phyloP scores from a whole-genome alignment of 2,797 vertebrate genomes.

The Neosilurus hyrtlii region DNA sequence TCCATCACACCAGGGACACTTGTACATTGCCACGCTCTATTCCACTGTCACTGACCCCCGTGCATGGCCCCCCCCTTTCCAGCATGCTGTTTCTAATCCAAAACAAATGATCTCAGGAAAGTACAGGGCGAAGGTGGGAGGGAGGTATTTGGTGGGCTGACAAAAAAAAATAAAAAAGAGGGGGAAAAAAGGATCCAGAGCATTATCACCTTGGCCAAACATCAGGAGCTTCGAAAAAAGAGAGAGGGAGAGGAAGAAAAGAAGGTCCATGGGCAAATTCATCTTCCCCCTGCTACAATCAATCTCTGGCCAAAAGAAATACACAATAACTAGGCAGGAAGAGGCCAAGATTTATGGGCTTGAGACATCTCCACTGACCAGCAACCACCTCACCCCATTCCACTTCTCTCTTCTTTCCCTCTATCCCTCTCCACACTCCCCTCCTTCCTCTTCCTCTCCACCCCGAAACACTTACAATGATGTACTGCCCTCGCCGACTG shows the following conservation, averaged over 20 bases:
- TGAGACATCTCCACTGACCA: slow-evolving; percentile 96
- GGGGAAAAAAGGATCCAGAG: slow-evolving; percentile 56
- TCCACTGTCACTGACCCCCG: slow-evolving; percentile 57
- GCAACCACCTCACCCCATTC: slow-evolving; percentile 86
- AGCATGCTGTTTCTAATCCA: slow-evolving; percentile 78
- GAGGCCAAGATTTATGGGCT: slow-evolving; percentile 96
- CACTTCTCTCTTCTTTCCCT: slow-evolving; percentile 44
- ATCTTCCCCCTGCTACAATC: slow-evolving; percentile 95
- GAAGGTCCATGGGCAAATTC: slow-evolving; percentile 91
- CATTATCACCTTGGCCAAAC: slow-evolving; percentile 92
- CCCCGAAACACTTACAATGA: slow-evolving; percentile 87
- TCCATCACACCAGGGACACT: slow-evolving; percentile 68
- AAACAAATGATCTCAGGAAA: slow-evolving; percentile 78
- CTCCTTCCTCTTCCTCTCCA: slow-evolving; percentile 67
- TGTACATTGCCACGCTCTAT: slow-evolving; percentile 74
- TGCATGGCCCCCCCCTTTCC: slow-evolving; percentile 52
- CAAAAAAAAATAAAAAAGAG: slow-evolving; percentile 20
- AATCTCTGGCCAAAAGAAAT: slow-evolving; percentile 98
- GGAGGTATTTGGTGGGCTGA: slow-evolving; percentile 44
- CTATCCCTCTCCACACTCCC: slow-evolving; percentile 28
- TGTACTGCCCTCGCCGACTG: slow-evolving; percentile 95
- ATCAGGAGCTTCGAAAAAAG: slow-evolving; percentile 77
- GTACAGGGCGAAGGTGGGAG: slow-evolving; percentile 60
- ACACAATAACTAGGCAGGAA: slow-evolving; percentile 99
- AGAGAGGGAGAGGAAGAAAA: slow-evolving; percentile 70